Conservation (phyloP, 2,797 vertebrate species). For the Mus spretus region DNA sequence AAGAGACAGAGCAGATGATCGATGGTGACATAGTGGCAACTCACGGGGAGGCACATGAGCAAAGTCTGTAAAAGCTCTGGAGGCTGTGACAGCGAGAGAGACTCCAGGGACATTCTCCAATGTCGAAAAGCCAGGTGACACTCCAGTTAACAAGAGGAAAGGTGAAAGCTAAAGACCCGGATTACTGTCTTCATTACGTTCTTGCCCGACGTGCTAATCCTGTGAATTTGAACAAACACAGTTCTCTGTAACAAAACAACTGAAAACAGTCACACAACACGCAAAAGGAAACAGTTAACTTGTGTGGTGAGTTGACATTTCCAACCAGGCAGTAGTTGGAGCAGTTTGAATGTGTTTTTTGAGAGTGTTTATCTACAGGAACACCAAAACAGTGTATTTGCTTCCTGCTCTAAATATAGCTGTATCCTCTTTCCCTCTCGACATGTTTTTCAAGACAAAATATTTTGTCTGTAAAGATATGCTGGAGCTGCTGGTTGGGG, state of each 20-base stretch:
- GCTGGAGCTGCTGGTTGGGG: slow-evolving; percentile 25
- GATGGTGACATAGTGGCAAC: slow-evolving; percentile 9
- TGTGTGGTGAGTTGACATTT: background rate
- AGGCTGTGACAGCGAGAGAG: background rate
- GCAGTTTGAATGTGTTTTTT: slow-evolving; percentile 59
- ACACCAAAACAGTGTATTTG: slow-evolving; percentile 42
- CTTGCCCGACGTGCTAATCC: background rate
- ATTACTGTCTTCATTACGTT: background rate
- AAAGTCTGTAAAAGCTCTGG: background rate
- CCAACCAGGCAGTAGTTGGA: background rate
- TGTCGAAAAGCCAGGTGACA: background rate
- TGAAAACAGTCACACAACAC: background rate
- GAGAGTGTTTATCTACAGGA: slow-evolving; percentile 50
- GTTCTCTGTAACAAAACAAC: slow-evolving; percentile 9
- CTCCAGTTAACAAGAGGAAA: background rate
- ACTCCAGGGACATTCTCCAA: background rate
- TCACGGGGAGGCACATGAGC: background rate
- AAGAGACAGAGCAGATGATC: background rate
- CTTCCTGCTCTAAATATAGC: slow-evolving; percentile 65
- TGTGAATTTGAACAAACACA: background rate
- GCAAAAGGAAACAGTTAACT: slow-evolving; percentile 48
- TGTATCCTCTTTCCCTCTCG: slow-evolving; percentile 37
- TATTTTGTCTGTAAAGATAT: slow-evolving; percentile 67
- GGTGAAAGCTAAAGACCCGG: background rate
- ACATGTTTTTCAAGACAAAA: slow-evolving; percentile 64